A percentile compares a stretch with the other conserved stretches of the same genome.
These are phyloP conservation scores for Hippopotamus amphibius DNA, from an alignment of 2,113 vertebrate species.

Conservation along the genomic window DNA sequence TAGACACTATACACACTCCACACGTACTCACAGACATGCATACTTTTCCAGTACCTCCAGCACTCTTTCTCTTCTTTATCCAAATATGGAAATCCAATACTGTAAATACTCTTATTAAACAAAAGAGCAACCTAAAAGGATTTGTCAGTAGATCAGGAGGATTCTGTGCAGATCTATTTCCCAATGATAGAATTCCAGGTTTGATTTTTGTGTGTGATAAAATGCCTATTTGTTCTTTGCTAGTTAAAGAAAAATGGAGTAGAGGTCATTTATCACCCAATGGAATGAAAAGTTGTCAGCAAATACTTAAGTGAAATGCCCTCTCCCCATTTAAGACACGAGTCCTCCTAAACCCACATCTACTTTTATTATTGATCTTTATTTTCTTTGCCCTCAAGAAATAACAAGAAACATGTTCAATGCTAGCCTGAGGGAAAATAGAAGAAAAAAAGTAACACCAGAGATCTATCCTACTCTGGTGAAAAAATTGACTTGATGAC, in stretches of 20 bases:
- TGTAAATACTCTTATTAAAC: not conserved
- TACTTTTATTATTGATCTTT: constrained; percentile 59
- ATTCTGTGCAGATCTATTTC: constrained; percentile 4
- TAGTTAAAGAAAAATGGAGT: not conserved
- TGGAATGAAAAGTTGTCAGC: not conserved
- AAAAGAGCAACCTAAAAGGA: not conserved
- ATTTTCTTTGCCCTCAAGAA: constrained; percentile 20
- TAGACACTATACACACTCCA: not conserved
- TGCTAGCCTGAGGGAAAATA: not conserved
- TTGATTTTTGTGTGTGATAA: constrained; percentile 3
- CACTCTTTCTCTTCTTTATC: not conserved
- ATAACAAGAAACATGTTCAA: constrained; percentile 1
- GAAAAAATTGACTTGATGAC: constrained; percentile 21
- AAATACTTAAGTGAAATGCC: not conserved
- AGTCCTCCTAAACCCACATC: not conserved
- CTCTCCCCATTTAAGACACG: not conserved
- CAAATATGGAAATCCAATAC: not conserved
- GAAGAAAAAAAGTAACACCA: not conserved
- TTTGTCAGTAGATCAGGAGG: not conserved
- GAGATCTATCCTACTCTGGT: not conserved
- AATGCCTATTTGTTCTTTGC: not conserved
- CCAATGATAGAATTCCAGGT: not conserved
- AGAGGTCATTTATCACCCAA: not conserved
- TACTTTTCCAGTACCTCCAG: not conserved
- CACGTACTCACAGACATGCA: not conserved